These are phyloP conservation scores for Myxocyprinus asiaticus DNA, from an alignment of 2,113 vertebrate genomes.

Conservation along the genomic window DNA sequence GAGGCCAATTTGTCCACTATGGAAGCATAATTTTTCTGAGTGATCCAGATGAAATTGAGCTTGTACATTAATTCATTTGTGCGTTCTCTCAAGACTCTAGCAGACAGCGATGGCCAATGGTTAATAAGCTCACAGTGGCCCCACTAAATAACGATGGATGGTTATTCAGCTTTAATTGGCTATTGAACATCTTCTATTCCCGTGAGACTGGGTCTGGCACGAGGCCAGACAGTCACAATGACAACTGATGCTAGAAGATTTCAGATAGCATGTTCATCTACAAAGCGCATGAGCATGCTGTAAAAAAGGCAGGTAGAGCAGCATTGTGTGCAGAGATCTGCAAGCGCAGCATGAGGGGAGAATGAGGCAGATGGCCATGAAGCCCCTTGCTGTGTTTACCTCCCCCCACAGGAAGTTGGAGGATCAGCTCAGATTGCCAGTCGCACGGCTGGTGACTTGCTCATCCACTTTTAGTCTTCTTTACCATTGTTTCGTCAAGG, in stretches of 20 bases:
- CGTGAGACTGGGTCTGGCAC: conserved; percentile 8
- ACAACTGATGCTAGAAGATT: background rate
- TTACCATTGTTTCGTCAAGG: background rate
- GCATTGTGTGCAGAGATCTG: background rate
- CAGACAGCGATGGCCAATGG: background rate
- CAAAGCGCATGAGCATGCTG: no score
- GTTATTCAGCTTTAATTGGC: conserved; percentile 43
- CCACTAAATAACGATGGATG: conserved; percentile 40
- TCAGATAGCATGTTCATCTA: no score
- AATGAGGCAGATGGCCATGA: conserved; percentile 56
- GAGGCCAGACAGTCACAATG: background rate
- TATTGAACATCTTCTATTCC: conserved; percentile 39
- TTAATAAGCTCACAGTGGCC: conserved; percentile 28
- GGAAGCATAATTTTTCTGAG: no score
- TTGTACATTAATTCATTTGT: no score
- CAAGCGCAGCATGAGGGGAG: background rate
- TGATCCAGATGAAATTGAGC: no score
- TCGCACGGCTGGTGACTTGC: conserved; percentile 10
- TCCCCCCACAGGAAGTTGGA: conserved; percentile 41
- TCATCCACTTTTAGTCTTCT: conserved; percentile 11
- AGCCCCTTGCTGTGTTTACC: conserved; percentile 44
- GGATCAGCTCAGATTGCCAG: conserved; percentile 50
- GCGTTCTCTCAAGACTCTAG: background rate
- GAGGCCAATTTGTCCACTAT: no score
- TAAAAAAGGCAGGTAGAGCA: no score